These are phyloP conservation scores for Sialis fuliginosa DNA, from an alignment of 2,888 invertebrate genomes.

Conservation along the genomic window DNA sequence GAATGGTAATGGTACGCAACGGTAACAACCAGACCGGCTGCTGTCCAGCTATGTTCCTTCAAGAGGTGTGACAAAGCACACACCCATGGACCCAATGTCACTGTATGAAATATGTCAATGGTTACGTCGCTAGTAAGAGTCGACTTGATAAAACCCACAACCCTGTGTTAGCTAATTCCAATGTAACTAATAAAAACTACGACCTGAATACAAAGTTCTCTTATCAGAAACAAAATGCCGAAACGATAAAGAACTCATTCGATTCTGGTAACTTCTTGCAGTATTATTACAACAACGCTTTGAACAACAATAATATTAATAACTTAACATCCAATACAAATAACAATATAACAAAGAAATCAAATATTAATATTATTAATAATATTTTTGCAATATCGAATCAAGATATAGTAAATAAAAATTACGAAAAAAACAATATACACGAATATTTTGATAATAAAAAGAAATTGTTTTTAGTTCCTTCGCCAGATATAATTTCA, in stretches of 20 bases:
- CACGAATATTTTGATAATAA: slow-evolving; percentile 5
- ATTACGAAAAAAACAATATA: slow-evolving; percentile 10
- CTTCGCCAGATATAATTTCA: slow-evolving; percentile 25
- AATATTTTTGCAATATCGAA: slow-evolving; percentile 18
- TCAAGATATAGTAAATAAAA: slow-evolving; percentile 11
- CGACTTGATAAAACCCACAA: slow-evolving; percentile 20
- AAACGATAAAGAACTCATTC: slow-evolving; percentile 5
- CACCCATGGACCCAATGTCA: not conserved
- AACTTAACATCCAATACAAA: not conserved
- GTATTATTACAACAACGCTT: slow-evolving; percentile 23
- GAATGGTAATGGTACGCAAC: slow-evolving; percentile 84
- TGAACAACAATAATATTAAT: slow-evolving; percentile 1
- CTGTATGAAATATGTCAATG: slow-evolving; percentile 2
- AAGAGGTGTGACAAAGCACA: slow-evolving; percentile 75
- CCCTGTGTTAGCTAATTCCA: slow-evolving; percentile 9
- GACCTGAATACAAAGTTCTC: slow-evolving; percentile 15
- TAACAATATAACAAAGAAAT: slow-evolving; percentile 14
- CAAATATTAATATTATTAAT: slow-evolving; percentile 22
- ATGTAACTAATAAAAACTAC: slow-evolving; percentile 10
- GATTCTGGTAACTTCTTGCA: slow-evolving; percentile 21
- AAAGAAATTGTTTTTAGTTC: slow-evolving; percentile 22
- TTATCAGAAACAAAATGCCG: slow-evolving; percentile 8
- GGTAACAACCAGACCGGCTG: slow-evolving; percentile 85
- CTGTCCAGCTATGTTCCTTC: slow-evolving; percentile 85
- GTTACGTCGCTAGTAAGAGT: not conserved